These are phyloP conservation scores for Seriola quinqueradiata DNA, from an alignment of 2,113 vertebrate species.

Conservation along the genomic window DNA sequence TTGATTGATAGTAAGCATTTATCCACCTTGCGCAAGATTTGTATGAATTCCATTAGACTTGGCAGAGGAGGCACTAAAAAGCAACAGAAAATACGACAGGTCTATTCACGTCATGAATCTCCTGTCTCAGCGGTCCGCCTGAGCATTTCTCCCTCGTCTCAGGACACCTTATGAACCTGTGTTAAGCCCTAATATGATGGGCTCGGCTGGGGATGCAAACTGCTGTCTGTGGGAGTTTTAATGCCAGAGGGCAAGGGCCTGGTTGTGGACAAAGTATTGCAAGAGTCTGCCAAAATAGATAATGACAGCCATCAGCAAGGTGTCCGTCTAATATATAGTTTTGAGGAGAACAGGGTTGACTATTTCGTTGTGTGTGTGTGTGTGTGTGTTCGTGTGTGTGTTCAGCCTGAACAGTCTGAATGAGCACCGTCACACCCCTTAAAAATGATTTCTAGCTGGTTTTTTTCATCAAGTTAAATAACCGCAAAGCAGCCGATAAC, in stretches of 20 bases:
- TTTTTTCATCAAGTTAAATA: background rate
- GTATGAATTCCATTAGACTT: conserved; percentile 20
- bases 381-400: background rate
- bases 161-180: conserved; percentile 36
- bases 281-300: conserved; percentile 51
- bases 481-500: background rate
- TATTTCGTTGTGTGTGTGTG: background rate
- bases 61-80: conserved; percentile 25
- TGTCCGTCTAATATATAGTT: conserved; percentile 14
- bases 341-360: conserved; percentile 1
- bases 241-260: conserved; percentile 45
- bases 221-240: conserved; percentile 45
- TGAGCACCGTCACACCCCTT: background rate
- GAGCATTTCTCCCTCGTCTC: conserved; percentile 21
- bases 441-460: conserved; percentile 8
- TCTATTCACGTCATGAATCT: conserved; percentile 23
- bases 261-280: conserved; percentile 42
- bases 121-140: conserved; percentile 19
- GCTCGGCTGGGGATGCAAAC: conserved; percentile 44
- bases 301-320: conserved; percentile 51
- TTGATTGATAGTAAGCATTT: conserved; percentile 19
- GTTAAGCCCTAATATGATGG: conserved; percentile 48
- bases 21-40: conserved; percentile 13
- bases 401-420: background rate
- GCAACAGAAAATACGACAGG: conserved; percentile 9